A percentile compares a stretch with the other conserved stretches of the same genome.
phyloP scores from a whole-genome alignment of 2,888 invertebrate species.

The Ceratothoa steindachneri region DNA sequence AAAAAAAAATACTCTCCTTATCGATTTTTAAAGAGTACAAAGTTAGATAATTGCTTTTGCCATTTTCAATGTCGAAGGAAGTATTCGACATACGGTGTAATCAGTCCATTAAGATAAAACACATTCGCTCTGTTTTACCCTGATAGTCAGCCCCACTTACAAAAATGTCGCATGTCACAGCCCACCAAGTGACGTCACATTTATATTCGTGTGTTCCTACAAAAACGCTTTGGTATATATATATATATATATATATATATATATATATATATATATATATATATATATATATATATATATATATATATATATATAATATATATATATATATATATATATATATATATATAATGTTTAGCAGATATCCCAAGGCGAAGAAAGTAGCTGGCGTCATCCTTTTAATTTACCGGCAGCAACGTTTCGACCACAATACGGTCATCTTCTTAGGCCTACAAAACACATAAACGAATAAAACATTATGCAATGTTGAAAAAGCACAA shows the following conservation, averaged over 20 bases:
- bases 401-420: no score
- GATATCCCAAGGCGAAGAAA: no score
- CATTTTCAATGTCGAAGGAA: background rate
- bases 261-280: background rate
- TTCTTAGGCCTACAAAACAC: no score
- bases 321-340: background rate
- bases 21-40: no score
- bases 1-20: no score
- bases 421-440: no score
- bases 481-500: no score
- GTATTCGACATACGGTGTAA: background rate
- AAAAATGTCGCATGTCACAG: background rate
- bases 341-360: no score
- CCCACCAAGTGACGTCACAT: background rate
- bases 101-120: background rate
- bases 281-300: background rate
- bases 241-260: background rate
- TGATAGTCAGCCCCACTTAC: background rate
- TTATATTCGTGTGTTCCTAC: background rate
- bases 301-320: background rate
- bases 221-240: background rate
- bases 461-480: no score
- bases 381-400: no score
- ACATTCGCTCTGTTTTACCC: background rate
- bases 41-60: no score